Conservation (phyloP, 2,797 vertebrate species). For the Chaetophractus vellerosus region DNA sequence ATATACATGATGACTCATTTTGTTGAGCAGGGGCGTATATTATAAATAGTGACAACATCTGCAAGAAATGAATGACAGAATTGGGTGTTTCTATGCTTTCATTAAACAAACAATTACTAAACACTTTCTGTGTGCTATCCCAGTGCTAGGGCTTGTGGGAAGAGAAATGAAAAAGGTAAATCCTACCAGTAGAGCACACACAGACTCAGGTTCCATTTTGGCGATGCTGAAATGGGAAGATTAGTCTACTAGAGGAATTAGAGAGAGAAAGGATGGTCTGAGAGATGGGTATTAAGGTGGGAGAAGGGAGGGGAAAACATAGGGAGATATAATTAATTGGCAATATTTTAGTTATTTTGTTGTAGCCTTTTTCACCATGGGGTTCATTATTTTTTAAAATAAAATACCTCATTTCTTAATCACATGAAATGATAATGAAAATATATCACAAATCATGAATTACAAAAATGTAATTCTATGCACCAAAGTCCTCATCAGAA, state of each 20-base stretch:
- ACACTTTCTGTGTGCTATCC: neutral
- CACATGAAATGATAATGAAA: neutral
- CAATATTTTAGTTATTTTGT: neutral
- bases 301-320: neutral
- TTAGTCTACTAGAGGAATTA: neutral
- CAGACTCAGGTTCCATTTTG: neutral
- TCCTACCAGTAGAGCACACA: accelerated
- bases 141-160: neutral
- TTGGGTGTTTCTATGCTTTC: neutral
- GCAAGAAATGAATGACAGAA: neutral
- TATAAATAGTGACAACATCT: neutral
- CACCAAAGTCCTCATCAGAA: neutral
- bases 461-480: neutral
- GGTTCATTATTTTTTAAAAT: constrained; percentile 10
- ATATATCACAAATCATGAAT: neutral
- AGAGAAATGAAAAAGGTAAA: neutral
- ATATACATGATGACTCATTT: neutral
- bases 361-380: neutral
- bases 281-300: neutral
- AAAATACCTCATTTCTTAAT: neutral
- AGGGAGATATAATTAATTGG: neutral
- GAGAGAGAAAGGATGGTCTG: neutral
- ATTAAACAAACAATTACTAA: neutral
- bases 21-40: neutral
- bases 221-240: neutral